phyloP scores from a whole-genome alignment of 2,888 invertebrate species.

The Pterostichus niger region DNA sequence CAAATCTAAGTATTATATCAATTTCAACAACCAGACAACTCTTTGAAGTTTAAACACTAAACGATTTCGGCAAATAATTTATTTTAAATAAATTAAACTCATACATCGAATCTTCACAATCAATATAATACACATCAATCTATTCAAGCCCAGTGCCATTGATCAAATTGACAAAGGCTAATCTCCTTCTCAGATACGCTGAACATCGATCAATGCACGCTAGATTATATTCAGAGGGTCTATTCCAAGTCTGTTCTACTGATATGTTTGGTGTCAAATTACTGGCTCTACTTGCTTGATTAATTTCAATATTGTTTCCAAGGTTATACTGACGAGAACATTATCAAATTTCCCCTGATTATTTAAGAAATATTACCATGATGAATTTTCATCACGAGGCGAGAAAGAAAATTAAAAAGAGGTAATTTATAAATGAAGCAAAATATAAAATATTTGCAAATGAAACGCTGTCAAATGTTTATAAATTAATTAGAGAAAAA shows the following conservation, averaged over 20 bases:
- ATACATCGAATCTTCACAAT: background rate
- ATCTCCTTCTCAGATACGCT: background rate
- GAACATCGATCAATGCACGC: background rate
- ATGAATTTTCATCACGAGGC: too few species aligned
- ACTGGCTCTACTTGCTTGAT: background rate
- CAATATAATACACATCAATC: background rate
- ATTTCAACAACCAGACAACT: background rate
- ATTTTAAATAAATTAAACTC: background rate
- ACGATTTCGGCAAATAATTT: background rate
- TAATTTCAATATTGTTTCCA: conserved; percentile 13
- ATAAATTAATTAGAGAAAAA: too few species aligned
- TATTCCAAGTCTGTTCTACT: background rate
- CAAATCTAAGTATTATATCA: too few species aligned
- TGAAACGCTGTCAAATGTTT: too few species aligned
- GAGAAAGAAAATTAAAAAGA: background rate
- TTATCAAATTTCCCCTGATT: background rate
- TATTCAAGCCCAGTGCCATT: background rate
- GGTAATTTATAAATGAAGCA: background rate
- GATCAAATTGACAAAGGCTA: conserved; percentile 16
- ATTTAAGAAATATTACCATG: background rate
- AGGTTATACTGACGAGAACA: background rate
- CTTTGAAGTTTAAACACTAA: background rate
- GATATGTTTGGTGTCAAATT: conserved; percentile 7
- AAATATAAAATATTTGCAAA: too few species aligned
- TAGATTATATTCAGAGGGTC: background rate